These are phyloP conservation scores for Eufriesea mexicana DNA, from an alignment of 1,140 invertebrate species.

Conservation along the genomic window DNA sequence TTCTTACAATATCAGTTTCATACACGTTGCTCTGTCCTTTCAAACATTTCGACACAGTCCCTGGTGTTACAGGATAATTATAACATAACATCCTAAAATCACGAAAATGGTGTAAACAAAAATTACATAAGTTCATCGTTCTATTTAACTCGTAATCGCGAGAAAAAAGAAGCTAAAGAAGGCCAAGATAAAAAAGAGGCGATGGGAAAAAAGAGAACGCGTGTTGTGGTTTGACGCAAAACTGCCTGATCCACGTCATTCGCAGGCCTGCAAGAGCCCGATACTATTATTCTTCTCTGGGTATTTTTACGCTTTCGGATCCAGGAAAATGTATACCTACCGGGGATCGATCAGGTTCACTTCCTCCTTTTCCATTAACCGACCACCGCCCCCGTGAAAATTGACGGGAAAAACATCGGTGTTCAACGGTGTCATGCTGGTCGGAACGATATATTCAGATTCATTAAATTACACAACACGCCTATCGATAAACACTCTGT, in stretches of 20 bases:
- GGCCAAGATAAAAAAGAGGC: not conserved
- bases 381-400: slow-evolving; percentile 7
- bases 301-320: slow-evolving; percentile 49
- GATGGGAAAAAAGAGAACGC: not conserved
- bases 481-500: slow-evolving; percentile 39
- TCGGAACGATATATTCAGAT: not conserved
- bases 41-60: not conserved
- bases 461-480: slow-evolving; percentile 30
- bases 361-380: slow-evolving; percentile 40
- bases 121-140: not conserved
- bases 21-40: not conserved
- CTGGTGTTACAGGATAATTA: not conserved
- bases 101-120: too few species aligned
- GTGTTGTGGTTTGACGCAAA: slow-evolving; percentile 17
- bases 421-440: slow-evolving; percentile 16
- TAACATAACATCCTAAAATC: not conserved
- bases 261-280: not conserved
- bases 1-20: not conserved
- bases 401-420: slow-evolving; percentile 18
- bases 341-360: slow-evolving; percentile 16
- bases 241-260: not conserved
- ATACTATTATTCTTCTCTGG: slow-evolving; percentile 1
- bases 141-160: not conserved
- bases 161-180: not conserved
- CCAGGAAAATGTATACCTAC: slow-evolving; percentile 36